Conservation (phyloP, 2,113 vertebrate genomes). For the Rhynchomys soricoides region DNA sequence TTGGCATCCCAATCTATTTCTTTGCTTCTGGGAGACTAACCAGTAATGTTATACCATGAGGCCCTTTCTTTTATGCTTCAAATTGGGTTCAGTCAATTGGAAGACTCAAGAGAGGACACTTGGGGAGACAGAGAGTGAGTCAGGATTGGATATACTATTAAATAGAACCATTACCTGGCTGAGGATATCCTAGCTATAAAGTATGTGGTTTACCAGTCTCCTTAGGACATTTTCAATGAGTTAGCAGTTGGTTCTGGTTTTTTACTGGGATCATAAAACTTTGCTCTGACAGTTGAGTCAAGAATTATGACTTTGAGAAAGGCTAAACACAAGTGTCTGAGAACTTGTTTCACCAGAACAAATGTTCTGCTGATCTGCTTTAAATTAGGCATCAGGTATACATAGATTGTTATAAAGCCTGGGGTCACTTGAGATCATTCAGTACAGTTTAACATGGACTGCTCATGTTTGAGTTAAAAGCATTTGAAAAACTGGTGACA, state of each 20-base stretch:
- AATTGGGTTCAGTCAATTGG: not conserved
- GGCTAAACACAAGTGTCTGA: not conserved
- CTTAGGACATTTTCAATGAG: not conserved
- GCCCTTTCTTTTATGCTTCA: not conserved
- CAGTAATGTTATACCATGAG: rapidly evolving
- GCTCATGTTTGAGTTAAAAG: not conserved
- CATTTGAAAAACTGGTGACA: not conserved
- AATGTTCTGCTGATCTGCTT: not conserved
- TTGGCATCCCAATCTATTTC: too few relatives aligned
- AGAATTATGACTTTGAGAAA: not conserved
- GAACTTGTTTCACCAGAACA: not conserved
- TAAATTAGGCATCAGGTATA: not conserved
- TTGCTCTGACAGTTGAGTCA: not conserved
- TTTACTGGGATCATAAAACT: not conserved
- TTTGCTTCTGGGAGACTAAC: not conserved
- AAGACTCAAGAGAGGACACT: not conserved
- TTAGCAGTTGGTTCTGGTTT: not conserved
- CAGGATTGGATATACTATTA: not conserved
- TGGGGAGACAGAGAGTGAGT: not conserved
- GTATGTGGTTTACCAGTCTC: not conserved
- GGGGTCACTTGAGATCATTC: not conserved
- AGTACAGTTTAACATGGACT: not conserved
- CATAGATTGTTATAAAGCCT: not conserved
- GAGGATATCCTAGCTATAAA: not conserved
- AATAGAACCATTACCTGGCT: not conserved